A percentile compares a stretch with the other conserved stretches of the same genome.
Conservation (phyloP, 2,888 invertebrate genomes). For the Himalopsyche japonica region DNA sequence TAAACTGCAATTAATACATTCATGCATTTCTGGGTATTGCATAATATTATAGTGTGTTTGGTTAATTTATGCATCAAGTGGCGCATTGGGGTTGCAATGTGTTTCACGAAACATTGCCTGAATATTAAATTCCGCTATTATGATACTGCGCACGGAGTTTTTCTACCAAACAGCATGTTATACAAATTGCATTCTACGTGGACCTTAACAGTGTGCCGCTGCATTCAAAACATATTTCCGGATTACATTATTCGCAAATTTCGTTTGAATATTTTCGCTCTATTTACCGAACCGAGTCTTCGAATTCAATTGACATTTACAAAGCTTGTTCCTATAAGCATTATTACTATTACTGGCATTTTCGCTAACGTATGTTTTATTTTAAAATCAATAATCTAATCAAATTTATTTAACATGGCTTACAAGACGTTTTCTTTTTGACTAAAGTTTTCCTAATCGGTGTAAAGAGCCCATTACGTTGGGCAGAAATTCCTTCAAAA, state of each 20-base stretch:
- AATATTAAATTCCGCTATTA: constrained; percentile 37
- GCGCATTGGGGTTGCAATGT: constrained; percentile 30
- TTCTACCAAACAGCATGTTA: constrained; percentile 11
- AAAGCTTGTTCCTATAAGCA: not conserved
- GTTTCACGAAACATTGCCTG: constrained; percentile 32
- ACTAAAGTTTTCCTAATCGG: too few relatives aligned
- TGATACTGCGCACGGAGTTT: constrained; percentile 17
- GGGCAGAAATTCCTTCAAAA: too few relatives aligned
- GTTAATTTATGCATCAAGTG: constrained; percentile 35
- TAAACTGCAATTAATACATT: constrained; percentile 12
- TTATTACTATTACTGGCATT: not conserved
- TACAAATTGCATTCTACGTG: not conserved
- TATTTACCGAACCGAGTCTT: not conserved
- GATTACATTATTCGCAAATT: not conserved
- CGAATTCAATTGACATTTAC: not conserved
- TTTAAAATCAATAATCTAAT: too few relatives aligned
- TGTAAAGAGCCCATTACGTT: too few relatives aligned
- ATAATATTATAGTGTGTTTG: not conserved
- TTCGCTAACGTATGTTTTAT: not conserved
- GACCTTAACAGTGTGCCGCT: not conserved
- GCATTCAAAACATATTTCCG: not conserved
- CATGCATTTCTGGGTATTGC: not conserved
- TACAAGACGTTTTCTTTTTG: too few relatives aligned
- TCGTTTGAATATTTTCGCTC: not conserved
- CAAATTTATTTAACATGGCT: too few relatives aligned